phyloP scores from a whole-genome alignment of 2,888 invertebrate species.

The Eupithecia subfuscata region DNA sequence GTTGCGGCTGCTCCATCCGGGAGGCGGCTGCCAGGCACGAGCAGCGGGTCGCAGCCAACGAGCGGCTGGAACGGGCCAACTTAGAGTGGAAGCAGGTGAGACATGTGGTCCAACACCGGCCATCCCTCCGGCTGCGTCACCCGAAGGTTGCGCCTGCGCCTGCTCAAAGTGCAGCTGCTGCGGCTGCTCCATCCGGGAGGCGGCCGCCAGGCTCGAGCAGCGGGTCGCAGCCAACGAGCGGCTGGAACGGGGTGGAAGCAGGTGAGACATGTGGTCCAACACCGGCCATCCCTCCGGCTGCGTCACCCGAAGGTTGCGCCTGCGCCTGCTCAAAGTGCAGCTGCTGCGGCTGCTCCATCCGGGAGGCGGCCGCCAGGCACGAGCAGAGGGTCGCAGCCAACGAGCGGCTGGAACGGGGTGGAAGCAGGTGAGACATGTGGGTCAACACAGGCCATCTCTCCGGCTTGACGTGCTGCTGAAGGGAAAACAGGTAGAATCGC shows the following conservation, averaged over 20 bases:
- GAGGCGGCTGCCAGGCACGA: slow-evolving; percentile 92
- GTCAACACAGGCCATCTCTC: too few species aligned
- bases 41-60: slow-evolving; percentile 90
- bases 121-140: slow-evolving; percentile 51
- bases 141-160: too few species aligned
- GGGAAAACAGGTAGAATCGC: too few species aligned
- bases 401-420: slow-evolving; percentile 77
- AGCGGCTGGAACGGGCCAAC: slow-evolving; percentile 90
- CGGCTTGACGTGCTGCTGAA: slow-evolving; percentile 75
- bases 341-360: too few species aligned
- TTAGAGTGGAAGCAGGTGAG: slow-evolving; percentile 91
- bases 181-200: slow-evolving; percentile 52
- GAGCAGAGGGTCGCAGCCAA: too few species aligned
- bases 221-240: slow-evolving; percentile 88
- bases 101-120: neutral
- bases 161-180: too few species aligned
- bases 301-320: too few species aligned
- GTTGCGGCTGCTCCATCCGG: slow-evolving; percentile 85
- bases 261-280: slow-evolving; percentile 61
- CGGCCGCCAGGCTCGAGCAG: too few species aligned
- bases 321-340: too few species aligned
- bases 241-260: slow-evolving; percentile 86
- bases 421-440: slow-evolving; percentile 83
- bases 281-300: slow-evolving; percentile 79
- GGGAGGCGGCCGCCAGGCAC: slow-evolving; percentile 83